These are phyloP conservation scores for Mycteria americana DNA, from an alignment of 2,797 vertebrate species.

Conservation along the genomic window DNA sequence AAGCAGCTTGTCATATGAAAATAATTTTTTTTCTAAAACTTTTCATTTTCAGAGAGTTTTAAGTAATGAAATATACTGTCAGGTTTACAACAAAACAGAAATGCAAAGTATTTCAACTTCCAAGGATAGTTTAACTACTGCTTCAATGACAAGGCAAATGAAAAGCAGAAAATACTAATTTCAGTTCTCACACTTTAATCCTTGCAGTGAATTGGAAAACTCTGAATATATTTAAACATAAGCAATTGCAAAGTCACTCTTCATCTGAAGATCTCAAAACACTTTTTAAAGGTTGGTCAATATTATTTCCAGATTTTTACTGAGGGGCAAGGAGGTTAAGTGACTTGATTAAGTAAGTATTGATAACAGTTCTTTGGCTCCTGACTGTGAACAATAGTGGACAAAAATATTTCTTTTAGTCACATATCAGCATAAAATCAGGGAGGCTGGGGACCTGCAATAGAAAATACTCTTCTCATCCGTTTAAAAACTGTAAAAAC, in stretches of 20 bases:
- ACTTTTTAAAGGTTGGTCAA: neutral
- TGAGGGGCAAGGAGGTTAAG: neutral
- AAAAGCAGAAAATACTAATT: slow-evolving; percentile 27
- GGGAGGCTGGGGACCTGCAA: neutral
- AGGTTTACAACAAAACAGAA: slow-evolving; percentile 22
- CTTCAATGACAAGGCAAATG: slow-evolving; percentile 7
- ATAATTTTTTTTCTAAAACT: neutral
- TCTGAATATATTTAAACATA: neutral
- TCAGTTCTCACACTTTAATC: neutral
- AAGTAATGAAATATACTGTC: slow-evolving; percentile 1
- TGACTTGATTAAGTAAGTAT: neutral
- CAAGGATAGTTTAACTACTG: neutral
- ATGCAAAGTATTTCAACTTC: slow-evolving; percentile 1
- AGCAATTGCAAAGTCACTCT: neutral
- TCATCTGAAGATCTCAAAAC: neutral
- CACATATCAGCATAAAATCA: neutral
- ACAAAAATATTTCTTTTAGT: neutral
- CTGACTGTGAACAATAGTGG: neutral
- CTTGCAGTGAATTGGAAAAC: neutral
- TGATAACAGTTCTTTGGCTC: neutral
- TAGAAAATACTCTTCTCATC: neutral
- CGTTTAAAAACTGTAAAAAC: neutral
- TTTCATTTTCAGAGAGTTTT: slow-evolving; percentile 21
- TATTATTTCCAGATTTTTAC: neutral
- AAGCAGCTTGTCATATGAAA: slow-evolving; percentile 47